Evolutionary conservation across 2,888 invertebrate genomes (phyloP), one percentile per base, ranked within the genome.

Genomic region (Apocheima hispidaria): DNA sequence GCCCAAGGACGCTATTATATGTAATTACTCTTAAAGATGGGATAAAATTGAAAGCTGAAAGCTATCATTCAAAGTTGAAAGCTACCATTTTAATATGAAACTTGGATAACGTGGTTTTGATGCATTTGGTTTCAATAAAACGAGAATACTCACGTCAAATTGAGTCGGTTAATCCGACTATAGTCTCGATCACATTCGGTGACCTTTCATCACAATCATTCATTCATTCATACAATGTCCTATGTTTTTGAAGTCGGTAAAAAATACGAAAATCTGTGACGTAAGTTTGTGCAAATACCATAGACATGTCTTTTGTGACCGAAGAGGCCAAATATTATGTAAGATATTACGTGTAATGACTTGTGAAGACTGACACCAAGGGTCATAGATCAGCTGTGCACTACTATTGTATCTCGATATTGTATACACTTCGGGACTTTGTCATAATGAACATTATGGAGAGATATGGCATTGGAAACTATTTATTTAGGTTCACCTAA

Each of bases 1-100:
- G 46, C 36, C 61, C 61, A 62, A 62, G 61, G 61, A 62, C 61
- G 56, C 52, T 52, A 43, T 62, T 61, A 61, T 41, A n/a, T 28
- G 41, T 53, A 35, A 52, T 53, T 44, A 60, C 55, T 55, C 50
- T 55, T 50, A 18, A 18, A 50, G 14, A 50, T 59, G 30, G 0
- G 28, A 16, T 33, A 7, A 23, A 48, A 58, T 58, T 48, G 40
- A 53, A 59, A 46, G 21, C 23, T 41, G 21, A 49, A 18, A 36
- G 36, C 16, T 14, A 33, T n/a, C n/a, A 33, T 33, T 33, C n/a
- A 33, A n/a, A n/a, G n/a, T 30, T 30, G 10, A 30, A 10, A 30
- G 30, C 9, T 30, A 30, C 10, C 10, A 30, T 30, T 30, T 10
- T 10, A 30, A 30, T 30, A 10, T 30, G n/a, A n/a, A n/a, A n/a